These are phyloP conservation scores for Nasonia oneida DNA, from an alignment of 2,888 invertebrate species.

Conservation along the genomic window DNA sequence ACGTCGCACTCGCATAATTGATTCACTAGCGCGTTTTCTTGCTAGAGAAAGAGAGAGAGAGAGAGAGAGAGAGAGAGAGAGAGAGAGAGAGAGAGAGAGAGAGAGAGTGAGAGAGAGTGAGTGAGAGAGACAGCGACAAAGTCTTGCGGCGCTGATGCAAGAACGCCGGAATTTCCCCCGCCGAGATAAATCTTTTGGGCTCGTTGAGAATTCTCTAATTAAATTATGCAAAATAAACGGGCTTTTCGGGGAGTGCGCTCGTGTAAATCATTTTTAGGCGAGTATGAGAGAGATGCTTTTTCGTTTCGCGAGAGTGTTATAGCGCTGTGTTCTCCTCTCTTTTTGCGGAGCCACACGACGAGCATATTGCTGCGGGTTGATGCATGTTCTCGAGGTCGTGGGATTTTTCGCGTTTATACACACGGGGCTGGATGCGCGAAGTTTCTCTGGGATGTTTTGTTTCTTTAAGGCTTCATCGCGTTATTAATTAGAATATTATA, in stretches of 20 bases:
- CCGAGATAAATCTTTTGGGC: slow-evolving; percentile 61
- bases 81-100: not conserved
- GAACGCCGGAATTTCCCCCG: slow-evolving; percentile 60
- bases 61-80: not conserved
- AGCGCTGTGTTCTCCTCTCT: not conserved
- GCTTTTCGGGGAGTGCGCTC: slow-evolving; percentile 57
- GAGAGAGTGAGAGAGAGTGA: not conserved
- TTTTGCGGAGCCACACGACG: slow-evolving; percentile 12
- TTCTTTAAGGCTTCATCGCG: not conserved
- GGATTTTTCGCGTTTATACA: not conserved
- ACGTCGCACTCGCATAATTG: slow-evolving; percentile 68
- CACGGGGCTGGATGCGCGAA: not conserved
- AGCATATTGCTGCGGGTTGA: slow-evolving; percentile 22
- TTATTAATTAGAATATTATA: not conserved
- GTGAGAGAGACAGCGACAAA: slow-evolving; percentile 37
- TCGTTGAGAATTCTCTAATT: slow-evolving; percentile 63
- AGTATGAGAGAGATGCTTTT: not conserved
- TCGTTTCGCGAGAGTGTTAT: not conserved
- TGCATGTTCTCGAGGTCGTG: slow-evolving; percentile 10
- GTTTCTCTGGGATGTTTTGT: not conserved
- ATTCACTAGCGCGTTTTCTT: slow-evolving; percentile 65
- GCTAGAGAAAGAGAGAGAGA: not conserved
- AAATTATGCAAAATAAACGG: slow-evolving; percentile 65
- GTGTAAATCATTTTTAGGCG: slow-evolving; percentile 61
- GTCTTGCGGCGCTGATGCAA: slow-evolving; percentile 14